Conservation (phyloP, 2,888 invertebrate genomes). For the Chalcosyrphus nemorum region DNA sequence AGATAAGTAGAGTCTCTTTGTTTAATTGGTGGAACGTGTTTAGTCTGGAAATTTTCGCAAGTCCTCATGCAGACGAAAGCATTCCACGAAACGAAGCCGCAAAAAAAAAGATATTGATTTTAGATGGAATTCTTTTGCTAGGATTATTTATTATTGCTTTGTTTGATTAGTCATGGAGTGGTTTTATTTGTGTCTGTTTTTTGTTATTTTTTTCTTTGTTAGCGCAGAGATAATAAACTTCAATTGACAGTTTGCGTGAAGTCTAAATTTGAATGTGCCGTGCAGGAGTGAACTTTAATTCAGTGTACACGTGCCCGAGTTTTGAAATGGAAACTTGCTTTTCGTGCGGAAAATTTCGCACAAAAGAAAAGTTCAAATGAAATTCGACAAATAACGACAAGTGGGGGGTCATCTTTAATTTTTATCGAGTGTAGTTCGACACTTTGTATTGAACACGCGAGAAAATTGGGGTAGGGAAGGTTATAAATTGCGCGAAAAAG, state of each 20-base stretch:
- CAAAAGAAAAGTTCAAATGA: not conserved
- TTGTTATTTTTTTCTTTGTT: no score
- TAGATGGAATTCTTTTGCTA: not conserved
- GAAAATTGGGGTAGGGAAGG: not conserved
- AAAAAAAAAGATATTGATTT: not conserved
- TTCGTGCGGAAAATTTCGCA: not conserved
- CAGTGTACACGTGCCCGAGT: not conserved
- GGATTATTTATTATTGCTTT: not conserved
- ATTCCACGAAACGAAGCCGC: not conserved
- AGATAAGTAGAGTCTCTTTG: conserved; percentile 7
- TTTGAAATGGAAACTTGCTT: not conserved
- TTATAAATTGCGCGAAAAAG: not conserved
- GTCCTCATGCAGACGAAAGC: not conserved
- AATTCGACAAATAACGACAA: not conserved
- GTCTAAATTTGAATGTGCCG: not conserved
- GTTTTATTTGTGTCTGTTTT: not conserved
- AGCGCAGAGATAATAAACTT: not conserved
- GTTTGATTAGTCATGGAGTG: not conserved
- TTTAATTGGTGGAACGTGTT: conserved; percentile 13
- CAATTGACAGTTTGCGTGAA: conserved; percentile 7
- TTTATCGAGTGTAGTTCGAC: not conserved
- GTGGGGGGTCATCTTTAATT: not conserved
- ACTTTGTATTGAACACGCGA: not conserved
- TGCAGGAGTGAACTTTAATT: not conserved
- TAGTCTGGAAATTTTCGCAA: conserved; percentile 8